These are phyloP conservation scores for Schrankia costaestrigalis DNA, from an alignment of 2,888 invertebrate genomes.

Conservation along the genomic window DNA sequence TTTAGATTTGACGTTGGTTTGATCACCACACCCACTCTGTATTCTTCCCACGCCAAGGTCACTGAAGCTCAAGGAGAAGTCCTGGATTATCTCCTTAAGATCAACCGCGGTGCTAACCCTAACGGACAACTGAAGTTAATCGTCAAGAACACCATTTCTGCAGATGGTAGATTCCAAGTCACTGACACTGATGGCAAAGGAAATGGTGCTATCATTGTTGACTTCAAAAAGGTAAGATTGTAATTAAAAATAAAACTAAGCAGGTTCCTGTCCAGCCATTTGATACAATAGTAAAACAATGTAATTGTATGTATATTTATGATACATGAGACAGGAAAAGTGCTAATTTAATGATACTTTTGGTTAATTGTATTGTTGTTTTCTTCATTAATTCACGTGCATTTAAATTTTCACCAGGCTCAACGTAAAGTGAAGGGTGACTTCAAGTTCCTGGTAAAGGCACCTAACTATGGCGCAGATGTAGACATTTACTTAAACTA, in stretches of 20 bases:
- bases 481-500: conserved; percentile 84
- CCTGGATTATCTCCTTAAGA: conserved; percentile 79
- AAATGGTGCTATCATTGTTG: conserved; percentile 79
- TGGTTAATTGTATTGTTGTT: not conserved
- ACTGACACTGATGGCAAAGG: conserved; percentile 84
- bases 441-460: conserved; percentile 81
- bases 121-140: conserved; percentile 78
- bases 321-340: not conserved
- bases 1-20: conserved; percentile 70
- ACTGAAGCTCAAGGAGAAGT: conserved; percentile 66
- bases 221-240: conserved; percentile 74
- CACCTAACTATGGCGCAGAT: conserved; percentile 82
- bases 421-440: conserved; percentile 82
- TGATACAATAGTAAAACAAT: no score
- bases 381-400: no score
- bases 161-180: conserved; percentile 82
- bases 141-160: conserved; percentile 81
- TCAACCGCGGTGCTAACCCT: conserved; percentile 58
- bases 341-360: not conserved
- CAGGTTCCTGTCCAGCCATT: no score
- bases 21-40: conserved; percentile 58
- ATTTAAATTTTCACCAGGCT: conserved; percentile 50
- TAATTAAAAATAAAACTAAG: not conserved
- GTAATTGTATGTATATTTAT: not conserved
- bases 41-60: conserved; percentile 79